Evolutionary conservation across 2,797 vertebrate genomes (phyloP), one percentile per base, ranked within the genome.

Genomic region (Falco naumanni): DNA sequence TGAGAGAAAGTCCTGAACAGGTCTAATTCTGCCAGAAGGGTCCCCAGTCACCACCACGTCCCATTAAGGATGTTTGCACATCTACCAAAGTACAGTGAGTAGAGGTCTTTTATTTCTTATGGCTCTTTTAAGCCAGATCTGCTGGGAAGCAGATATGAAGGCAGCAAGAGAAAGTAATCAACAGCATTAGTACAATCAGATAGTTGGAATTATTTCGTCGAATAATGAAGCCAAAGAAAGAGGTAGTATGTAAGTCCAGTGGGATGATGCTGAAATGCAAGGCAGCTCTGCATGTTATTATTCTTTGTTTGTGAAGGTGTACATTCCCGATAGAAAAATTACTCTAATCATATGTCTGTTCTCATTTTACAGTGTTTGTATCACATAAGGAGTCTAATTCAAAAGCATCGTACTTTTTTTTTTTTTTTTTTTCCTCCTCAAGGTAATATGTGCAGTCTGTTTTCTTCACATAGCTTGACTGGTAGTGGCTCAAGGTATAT

Each of bases 351-450:
- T 87, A 70, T 31, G 31, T 59, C 79, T 84, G 60, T 54, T 85
- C 65, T 84, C 65, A 34, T 65, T 85, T 90, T 85, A 45, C 37
- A 77, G 43, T 74, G 34, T 97, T 95, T 84, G n/a, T 53, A 26
- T 93, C 95, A 93, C 92, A 92, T 72, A 85, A 87, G 59, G 37
- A 50, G 10, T 83, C 93, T 89, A 63, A 94, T 95, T 95, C 72
- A 91, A 84, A 91, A 84, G 9, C 66, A 84, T 17, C n/a, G 16
- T 53, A 74, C 37, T 22, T 57, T 47, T 37, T 26, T 43, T 43
- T 43, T 43, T 82, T 72, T 47, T 79, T 72, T 66, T 61, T 53
- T 63, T 11, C 65, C 41, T 16, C 41, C 41, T 16, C 13, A 70
- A 45, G 17, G 69, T 50, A 91, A 28, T 61, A 57, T 13, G 10